Evolutionary conservation across 1,140 invertebrate species (phyloP), one percentile per base, ranked within the genome.

Genomic region (Penaeus chinensis): DNA sequence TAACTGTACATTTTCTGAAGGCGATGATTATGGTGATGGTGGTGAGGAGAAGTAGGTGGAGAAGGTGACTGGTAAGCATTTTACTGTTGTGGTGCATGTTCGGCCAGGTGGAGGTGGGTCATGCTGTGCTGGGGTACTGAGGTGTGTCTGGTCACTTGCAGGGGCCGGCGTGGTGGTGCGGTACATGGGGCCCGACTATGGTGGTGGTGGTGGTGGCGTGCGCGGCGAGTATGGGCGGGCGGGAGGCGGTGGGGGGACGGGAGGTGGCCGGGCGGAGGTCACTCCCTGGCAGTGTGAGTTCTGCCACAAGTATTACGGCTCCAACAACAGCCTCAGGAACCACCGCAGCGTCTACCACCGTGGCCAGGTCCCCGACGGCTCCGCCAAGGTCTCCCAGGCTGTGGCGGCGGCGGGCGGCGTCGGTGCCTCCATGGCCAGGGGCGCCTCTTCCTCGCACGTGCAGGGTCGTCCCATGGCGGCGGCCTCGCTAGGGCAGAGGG

Each of bases 301-400:
- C 93, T 97, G 96, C 94, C 96, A 96, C 92, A 95, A 96, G 91
- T 96, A 96, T 90, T 97, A 96, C 94, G 96, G 96, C 93, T 96
- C 96, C 92, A 94, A 96, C 91, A 96, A 96, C 93, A 96, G 95
- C 92, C 94, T 96, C 89, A 94, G 96, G 91, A 96, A 96, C 94
- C 96, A 96, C 94, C 96, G 96, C 94, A 96, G 96, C 93, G 96
- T 97, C 93, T 96, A 96, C 93, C 96, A 96, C 93, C 63, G 85
- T 19, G 86, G 79, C 22, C 80, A 82, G 47, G 78, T 27, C 63
- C 32, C 79, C 24, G 71, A 62, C 24, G 81, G 62, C 37, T 63
- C 61, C 65, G 62, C 8, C 69, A 69, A 42, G 18, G 81, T 22
- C 19, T 76, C 65, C 18, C 62, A 42, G 27, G 32, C 80, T 42